Base-by-base conservation (phyloP, 2,797 vertebrate species). In the Enteromius argenteus region DNA sequence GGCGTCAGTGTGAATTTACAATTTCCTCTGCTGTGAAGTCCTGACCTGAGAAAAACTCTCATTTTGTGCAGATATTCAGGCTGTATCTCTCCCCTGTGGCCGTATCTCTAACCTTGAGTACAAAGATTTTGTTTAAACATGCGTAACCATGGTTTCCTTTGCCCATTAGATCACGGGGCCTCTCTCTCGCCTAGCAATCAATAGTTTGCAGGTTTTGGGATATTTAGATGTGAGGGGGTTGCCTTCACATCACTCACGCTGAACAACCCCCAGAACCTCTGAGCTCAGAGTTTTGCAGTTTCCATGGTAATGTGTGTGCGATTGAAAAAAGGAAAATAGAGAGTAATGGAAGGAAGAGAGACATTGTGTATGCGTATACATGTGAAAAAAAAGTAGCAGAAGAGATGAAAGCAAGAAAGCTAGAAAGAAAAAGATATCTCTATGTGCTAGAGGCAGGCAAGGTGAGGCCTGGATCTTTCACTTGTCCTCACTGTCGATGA, bases 281-380 rank as follows among this genome's bases (percentile, higher is more conserved):
- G 82, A 85, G 85, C 66, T 81, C 15, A 58, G 77, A 84, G 73
- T 84, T 79, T 77, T 86, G 64, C 83, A 77, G 88, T 89, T 89
- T 86, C 87, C 86, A 89, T 89, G 88, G 87, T 81, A 88, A 89
- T 86, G 75, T 71, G 69, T 44, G 6, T 58, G 75, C 15, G 21
- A 82, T 30, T 78, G 66, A 64, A 81, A 60, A 78, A 77, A 46
- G 37, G 35, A 84, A 84, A 80, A 72, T 56, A 78, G 73, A 85
- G 14, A 67, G 42, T 60, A 80, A 76, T 69, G 84, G 44, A 66
- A 77, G 80, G 66, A 72, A 81, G 58, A 23, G 53, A 44, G 56
- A 44, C 37, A 11, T 42, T 83, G n/a, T 85, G 3, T 51, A 19
- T 35, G 80, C 7, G 17, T 35, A 66, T 30, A 46, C 4, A 35